A percentile compares a stretch with the other conserved stretches of the same genome.
phyloP scores from a whole-genome alignment of 2,797 vertebrate species.

The Halcyon chelicuti region DNA sequence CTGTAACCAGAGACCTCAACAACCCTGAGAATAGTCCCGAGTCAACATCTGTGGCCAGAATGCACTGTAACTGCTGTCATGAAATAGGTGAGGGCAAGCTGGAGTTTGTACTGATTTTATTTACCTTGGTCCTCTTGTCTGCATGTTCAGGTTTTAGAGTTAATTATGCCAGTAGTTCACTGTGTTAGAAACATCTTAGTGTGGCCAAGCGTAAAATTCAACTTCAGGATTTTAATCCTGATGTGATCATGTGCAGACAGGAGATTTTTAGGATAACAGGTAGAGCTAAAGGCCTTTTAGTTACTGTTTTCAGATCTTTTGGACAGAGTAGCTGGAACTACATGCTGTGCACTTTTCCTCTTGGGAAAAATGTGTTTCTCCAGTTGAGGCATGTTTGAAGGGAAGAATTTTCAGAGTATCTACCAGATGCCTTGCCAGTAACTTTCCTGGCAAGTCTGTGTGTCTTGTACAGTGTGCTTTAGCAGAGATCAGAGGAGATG shows the following conservation, averaged over 20 bases:
- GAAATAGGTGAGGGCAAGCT: conserved; percentile 7
- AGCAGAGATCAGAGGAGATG: neutral
- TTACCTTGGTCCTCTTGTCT: neutral
- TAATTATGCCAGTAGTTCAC: neutral
- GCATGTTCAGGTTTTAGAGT: neutral
- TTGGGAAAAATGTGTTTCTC: neutral
- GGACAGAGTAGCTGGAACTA: neutral
- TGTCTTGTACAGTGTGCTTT: neutral
- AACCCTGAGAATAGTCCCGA: neutral
- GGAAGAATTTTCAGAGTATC: neutral
- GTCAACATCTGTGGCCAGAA: neutral
- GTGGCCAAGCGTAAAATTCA: neutral
- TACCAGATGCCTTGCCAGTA: conserved; percentile 2
- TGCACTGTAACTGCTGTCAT: neutral
- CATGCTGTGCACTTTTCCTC: neutral
- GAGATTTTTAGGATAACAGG: neutral
- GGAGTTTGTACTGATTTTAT: neutral
- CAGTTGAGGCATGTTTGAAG: conserved; percentile 13
- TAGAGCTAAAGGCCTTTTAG: neutral
- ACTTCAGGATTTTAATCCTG: neutral
- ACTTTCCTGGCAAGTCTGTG: neutral
- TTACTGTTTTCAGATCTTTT: neutral
- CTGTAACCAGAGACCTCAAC: neutral
- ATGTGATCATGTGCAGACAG: conserved; percentile 2
- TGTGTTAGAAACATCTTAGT: neutral